Conservation (phyloP, 2,797 vertebrate genomes). For the Bradypodion ventrale region DNA sequence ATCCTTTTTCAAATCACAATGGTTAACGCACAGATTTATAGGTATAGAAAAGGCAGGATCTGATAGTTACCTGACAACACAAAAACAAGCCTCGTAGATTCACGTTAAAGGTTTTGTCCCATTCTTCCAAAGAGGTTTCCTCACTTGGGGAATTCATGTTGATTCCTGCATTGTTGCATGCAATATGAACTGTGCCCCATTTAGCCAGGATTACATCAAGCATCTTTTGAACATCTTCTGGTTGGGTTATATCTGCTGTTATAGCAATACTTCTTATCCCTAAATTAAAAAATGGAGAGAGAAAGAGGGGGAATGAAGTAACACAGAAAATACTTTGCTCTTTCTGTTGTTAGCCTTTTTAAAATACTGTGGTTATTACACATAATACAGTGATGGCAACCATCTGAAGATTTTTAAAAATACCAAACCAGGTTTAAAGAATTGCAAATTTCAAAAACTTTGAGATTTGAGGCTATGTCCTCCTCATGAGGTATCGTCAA, state of each 20-base stretch:
- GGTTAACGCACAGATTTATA: too few relatives aligned
- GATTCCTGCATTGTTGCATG: slow-evolving; percentile 83
- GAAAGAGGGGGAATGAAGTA: too few relatives aligned
- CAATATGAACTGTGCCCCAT: slow-evolving; percentile 79
- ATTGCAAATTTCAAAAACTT: neutral
- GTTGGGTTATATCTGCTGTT: slow-evolving; percentile 80
- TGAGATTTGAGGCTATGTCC: neutral
- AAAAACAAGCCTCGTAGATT: slow-evolving; percentile 84
- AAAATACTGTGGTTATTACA: neutral
- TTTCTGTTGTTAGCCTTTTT: neutral
- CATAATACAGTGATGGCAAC: neutral
- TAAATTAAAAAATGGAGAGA: slow-evolving; percentile 46
- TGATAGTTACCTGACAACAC: slow-evolving; percentile 82
- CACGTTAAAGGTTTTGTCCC: slow-evolving; percentile 83
- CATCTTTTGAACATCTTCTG: slow-evolving; percentile 78
- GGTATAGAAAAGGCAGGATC: neutral
- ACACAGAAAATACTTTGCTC: neutral
- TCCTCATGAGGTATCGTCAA: neutral
- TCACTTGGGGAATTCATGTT: slow-evolving; percentile 84
- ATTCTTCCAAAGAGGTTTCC: slow-evolving; percentile 80
- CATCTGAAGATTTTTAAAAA: slow-evolving; percentile 11
- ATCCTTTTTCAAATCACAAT: too few relatives aligned
- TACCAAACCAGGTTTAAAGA: neutral
- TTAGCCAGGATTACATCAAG: slow-evolving; percentile 74
- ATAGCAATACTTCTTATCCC: slow-evolving; percentile 70